phyloP scores from a whole-genome alignment of 2,113 vertebrate species.

The Tragelaphus scriptus region DNA sequence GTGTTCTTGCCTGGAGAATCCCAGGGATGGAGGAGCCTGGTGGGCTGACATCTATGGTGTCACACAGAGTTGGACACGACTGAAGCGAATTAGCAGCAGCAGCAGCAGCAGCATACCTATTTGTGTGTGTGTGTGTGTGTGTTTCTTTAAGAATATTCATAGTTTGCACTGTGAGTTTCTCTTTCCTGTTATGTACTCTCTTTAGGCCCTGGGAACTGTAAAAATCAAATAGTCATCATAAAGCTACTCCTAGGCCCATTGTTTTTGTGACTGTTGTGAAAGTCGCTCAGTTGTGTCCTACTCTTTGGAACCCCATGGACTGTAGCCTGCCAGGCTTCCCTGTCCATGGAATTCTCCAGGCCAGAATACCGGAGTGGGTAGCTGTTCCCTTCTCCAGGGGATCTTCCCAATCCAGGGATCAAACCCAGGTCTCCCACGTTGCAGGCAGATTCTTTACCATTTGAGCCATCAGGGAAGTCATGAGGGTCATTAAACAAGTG shows the following conservation, averaged over 20 bases:
- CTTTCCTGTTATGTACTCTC: not conserved
- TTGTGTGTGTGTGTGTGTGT: not conserved
- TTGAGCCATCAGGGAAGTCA: not conserved
- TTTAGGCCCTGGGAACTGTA: not conserved
- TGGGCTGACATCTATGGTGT: too few relatives aligned
- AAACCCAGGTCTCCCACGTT: not conserved
- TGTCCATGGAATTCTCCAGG: not conserved
- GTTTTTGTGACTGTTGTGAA: not conserved
- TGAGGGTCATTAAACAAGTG: not conserved
- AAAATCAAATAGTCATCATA: slow-evolving; percentile 30
- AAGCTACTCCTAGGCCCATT: not conserved
- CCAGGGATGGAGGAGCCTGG: too few relatives aligned
- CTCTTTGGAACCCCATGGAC: not conserved
- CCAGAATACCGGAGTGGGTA: not conserved
- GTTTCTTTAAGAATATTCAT: slow-evolving; percentile 33
- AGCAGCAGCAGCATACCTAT: too few relatives aligned
- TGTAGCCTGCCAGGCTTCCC: not conserved
- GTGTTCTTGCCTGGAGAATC: too few relatives aligned
- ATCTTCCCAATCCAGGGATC: not conserved
- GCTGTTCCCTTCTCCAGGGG: not conserved
- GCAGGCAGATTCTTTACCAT: not conserved
- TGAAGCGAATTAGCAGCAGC: too few relatives aligned
- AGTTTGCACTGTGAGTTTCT: not conserved
- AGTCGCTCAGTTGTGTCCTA: not conserved
- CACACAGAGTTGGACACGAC: too few relatives aligned